Conservation (phyloP, 2,888 invertebrate genomes). For the Drosophila nr. perissopoda region DNA sequence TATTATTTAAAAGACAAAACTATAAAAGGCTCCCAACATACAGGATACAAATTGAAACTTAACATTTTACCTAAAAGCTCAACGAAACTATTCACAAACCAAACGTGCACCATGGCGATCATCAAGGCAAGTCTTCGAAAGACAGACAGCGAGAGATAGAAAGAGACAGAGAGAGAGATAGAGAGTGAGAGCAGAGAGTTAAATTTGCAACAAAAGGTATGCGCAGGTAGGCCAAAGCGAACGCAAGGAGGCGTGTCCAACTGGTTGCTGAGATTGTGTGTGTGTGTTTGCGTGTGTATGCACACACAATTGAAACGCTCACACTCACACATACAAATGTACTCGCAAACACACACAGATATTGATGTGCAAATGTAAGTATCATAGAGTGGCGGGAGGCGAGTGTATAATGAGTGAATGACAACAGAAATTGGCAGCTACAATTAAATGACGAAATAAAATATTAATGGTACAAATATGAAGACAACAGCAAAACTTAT, state of each 20-base stretch:
- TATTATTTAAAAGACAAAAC: no score
- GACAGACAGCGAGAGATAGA: constrained; percentile 14
- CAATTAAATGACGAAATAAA: constrained; percentile 71
- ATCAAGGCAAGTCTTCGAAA: constrained; percentile 35
- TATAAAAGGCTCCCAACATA: neutral
- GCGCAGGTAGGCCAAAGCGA: constrained; percentile 63
- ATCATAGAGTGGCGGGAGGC: constrained; percentile 35
- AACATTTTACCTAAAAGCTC: neutral
- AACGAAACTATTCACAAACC: constrained; percentile 17
- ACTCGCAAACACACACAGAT: constrained; percentile 13
- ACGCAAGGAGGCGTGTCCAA: constrained; percentile 74
- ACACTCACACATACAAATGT: constrained; percentile 18
- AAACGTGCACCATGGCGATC: constrained; percentile 60
- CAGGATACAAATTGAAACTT: neutral
- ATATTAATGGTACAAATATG: constrained; percentile 77
- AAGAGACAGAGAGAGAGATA: constrained; percentile 4
- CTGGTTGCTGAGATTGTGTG: constrained; percentile 32
- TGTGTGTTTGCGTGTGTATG: constrained; percentile 14
- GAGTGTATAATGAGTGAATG: constrained; percentile 68
- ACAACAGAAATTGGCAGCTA: constrained; percentile 74
- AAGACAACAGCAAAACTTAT: constrained; percentile 76
- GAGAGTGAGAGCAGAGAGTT: constrained; percentile 31
- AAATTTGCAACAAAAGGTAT: constrained; percentile 72
- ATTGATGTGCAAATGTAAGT: constrained; percentile 28
- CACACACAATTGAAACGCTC: constrained; percentile 19